Evolutionary conservation across 2,797 vertebrate genomes (phyloP).

Genomic region (Coregonus suidteri): DNA sequence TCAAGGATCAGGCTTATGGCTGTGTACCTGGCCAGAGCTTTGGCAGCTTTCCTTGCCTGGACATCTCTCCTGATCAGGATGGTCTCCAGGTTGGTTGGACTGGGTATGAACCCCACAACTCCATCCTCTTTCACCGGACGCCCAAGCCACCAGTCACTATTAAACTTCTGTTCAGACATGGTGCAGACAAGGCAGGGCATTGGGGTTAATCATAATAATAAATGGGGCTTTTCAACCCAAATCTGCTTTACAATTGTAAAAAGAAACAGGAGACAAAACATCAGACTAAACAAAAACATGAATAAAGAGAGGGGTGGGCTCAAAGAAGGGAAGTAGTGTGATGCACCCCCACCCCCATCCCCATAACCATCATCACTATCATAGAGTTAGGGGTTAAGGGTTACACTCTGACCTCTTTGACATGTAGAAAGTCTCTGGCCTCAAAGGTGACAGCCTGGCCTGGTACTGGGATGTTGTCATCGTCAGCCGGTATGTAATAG

Average conservation of each 20-base stretch:
- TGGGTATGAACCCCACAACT: slow-evolving; percentile 97
- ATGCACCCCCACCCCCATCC: neutral
- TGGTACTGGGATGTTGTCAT: slow-evolving; percentile 93
- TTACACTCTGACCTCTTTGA: slow-evolving; percentile 89
- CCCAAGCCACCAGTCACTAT: slow-evolving; percentile 99
- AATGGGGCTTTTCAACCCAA: too few relatives aligned
- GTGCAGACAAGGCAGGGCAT: neutral
- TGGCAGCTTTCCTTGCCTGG: slow-evolving; percentile 94
- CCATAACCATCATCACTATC: neutral
- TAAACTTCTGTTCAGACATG: slow-evolving; percentile 85
- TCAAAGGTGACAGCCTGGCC: slow-evolving; percentile 96
- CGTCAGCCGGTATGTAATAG: slow-evolving; percentile 91
- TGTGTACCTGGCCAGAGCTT: slow-evolving; percentile 80
- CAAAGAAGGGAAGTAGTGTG: too few relatives aligned
- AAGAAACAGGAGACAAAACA: neutral
- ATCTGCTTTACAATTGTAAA: neutral
- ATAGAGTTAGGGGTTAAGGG: neutral
- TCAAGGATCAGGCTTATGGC: neutral
- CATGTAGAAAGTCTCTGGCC: slow-evolving; percentile 96
- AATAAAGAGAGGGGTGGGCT: too few relatives aligned
- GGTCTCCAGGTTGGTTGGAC: slow-evolving; percentile 97
- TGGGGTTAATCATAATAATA: too few relatives aligned
- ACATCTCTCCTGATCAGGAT: slow-evolving; percentile 97
- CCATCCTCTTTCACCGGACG: slow-evolving; percentile 95
- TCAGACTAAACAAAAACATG: too few relatives aligned